Base-by-base conservation (phyloP, 2,113 vertebrate genomes). In the Chaetodon auriga region DNA sequence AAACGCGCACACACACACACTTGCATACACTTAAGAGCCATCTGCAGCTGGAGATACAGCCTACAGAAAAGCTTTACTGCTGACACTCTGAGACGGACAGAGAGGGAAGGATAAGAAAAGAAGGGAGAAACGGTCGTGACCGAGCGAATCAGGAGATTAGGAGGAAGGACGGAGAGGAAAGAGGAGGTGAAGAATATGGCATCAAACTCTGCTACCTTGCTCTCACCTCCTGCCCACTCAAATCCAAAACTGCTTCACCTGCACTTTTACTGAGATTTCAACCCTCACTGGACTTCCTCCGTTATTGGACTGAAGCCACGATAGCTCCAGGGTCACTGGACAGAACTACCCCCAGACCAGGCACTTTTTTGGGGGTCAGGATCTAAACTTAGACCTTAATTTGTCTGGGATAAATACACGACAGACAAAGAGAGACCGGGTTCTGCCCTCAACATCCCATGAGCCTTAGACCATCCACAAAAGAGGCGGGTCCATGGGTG, bases 21-120 rank as follows among this genome's bases (percentile, higher is more conserved):
- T 18, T 5, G 6, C 85, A 84, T 5, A 83, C 87, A 87, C 88
- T 89, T 90, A 84, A 91, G 73, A 88, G 89, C 86, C 91, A 94
- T 92, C 92, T 94, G 93, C 92, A 93, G 89, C 87, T 91, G 80
- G 70, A 91, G 90, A 92, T 88, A 87, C 83, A 85, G 89, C 93
- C 89, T 57, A 82, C 83, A 92, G 92, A 92, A 90, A 87, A 75
- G 78, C 87, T 91, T 93, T 79, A 89, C 75, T 88, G 88, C 89
- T 91, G 89, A 90, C 90, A 88, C 83, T 85, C 38, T 54, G 81
- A 87, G 84, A 91, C 87, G 81, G 78, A 75, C 78, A 21, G 83
- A 65, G 55, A 87, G 84, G 60, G 65, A 55, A n/a, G 75, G 71
- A 81, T 23, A 19, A 73, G 75, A 72, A 84, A 75, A 70, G 79